Conservation (phyloP, 2,888 invertebrate genomes). For the Drosophila pseudotalamancana region DNA sequence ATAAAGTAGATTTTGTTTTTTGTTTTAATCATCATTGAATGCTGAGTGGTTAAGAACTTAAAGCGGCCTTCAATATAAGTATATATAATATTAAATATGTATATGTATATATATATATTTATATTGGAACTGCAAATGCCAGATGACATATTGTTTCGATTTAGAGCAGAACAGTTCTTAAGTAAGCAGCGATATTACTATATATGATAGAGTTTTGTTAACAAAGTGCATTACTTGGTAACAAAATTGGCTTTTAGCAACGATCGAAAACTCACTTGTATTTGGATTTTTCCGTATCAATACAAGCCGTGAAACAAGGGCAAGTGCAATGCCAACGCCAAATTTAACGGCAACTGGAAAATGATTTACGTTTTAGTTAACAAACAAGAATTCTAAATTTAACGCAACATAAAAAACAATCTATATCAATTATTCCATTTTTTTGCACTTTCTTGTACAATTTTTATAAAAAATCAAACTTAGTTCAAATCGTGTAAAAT, state of each 20-base stretch:
- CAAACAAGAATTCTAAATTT: constrained; percentile 27
- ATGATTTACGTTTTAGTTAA: constrained; percentile 80
- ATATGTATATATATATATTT: not conserved
- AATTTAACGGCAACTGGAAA: constrained; percentile 95
- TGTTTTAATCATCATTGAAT: constrained; percentile 10
- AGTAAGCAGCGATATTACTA: constrained; percentile 35
- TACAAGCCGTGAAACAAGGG: constrained; percentile 93
- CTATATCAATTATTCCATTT: not conserved
- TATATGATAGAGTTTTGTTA: constrained; percentile 37
- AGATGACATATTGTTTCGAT: constrained; percentile 13
- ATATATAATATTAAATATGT: constrained; percentile 9
- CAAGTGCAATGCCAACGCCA: constrained; percentile 92
- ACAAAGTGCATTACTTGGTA: constrained; percentile 36
- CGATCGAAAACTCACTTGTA: constrained; percentile 83
- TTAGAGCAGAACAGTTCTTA: constrained; percentile 19
- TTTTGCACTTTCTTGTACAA: constrained; percentile 84
- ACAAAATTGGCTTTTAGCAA: constrained; percentile 48
- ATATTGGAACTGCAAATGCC: constrained; percentile 14
- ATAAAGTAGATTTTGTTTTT: constrained; percentile 19
- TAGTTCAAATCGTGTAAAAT: constrained; percentile 28
- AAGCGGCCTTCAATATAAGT: constrained; percentile 15
- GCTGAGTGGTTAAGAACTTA: constrained; percentile 26
- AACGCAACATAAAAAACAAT: constrained; percentile 34
- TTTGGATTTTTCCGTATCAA: constrained; percentile 89
- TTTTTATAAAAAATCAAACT: constrained; percentile 13